Base-by-base conservation (phyloP, 2,888 invertebrate species). In the Drosophila rubida region DNA sequence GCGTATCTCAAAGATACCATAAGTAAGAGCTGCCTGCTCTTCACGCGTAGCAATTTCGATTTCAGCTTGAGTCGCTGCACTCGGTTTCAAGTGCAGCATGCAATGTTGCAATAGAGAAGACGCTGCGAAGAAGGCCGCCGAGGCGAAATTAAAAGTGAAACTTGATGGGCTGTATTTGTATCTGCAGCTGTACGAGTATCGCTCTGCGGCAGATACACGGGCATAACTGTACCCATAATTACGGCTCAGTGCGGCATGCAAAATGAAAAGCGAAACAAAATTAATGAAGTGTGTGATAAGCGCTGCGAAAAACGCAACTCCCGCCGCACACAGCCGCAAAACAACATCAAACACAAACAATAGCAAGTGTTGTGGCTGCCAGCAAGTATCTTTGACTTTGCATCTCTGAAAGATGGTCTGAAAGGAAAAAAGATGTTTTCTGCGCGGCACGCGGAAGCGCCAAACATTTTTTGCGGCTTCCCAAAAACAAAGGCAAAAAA, bases 201-300 rank as follows among this genome's bases (percentile, higher is more conserved):
- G 59, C 72, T 73, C 64, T 75, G 73, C 76, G 58, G 41, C 37
- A 81, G 80, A 81, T 76, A 78, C 76, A 78, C 69, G 37, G 58
- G 75, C 78, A 79, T 69, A 80, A 57, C 78, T 78, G 81, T 75
- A 67, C 60, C 81, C 74, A 84, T 76, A 80, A 80, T 80, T 81
- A 78, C 74, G 61, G 53, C 59, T 53, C 75, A 75, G 64, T 76
- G 69, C 60, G 69, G 77, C 77, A 76, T 76, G 75, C 75, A 76
- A 76, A 80, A 80, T 86, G 86, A 83, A 82, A 82, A 82, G 83
- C 82, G 74, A 82, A 82, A 83, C 84, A 81, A 87, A 83, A 79
- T 83, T 83, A 83, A 83, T 83, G 83, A 83, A 83, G 84, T 83
- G 83, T 83, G 80, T 84, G 83, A 87, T 87, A 83, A 87, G 87